A percentile compares a stretch with the other conserved stretches of the same genome.
Evolutionary conservation across 2,113 vertebrate genomes (phyloP).

Genomic region (Gymnogyps californianus): DNA sequence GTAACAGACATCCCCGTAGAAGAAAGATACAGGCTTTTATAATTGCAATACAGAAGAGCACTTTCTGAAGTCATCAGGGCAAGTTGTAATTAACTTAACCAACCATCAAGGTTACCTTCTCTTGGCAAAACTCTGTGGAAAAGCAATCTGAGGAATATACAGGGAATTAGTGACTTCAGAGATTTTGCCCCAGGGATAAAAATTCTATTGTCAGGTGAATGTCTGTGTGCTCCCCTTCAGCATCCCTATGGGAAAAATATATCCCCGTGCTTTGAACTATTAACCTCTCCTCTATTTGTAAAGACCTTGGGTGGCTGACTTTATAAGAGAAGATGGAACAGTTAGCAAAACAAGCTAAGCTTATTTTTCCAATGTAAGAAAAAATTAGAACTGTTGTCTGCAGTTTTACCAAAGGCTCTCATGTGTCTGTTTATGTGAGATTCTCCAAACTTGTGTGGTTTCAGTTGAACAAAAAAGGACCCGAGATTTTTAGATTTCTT

Average conservation of each 20-base stretch:
- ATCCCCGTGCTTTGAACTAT: not conserved
- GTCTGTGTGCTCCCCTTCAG: not conserved
- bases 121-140: not conserved
- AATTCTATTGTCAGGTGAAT: not conserved
- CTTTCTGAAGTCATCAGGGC: not conserved
- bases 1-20: not conserved
- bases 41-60: not conserved
- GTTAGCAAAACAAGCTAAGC: not conserved
- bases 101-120: not conserved
- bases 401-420: constrained; percentile 32
- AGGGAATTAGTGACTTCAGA: not conserved
- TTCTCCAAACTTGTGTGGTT: constrained; percentile 60
- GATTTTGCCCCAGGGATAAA: not conserved
- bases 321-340: constrained; percentile 10
- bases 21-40: not conserved
- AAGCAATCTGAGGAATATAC: not conserved
- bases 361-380: constrained; percentile 36
- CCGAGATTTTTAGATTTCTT: not conserved
- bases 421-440: constrained; percentile 51
- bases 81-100: not conserved
- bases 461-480: constrained; percentile 22
- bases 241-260: not conserved
- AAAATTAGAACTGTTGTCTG: constrained; percentile 26
- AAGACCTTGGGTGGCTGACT: not conserved
- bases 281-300: not conserved